A percentile compares a stretch with the other conserved stretches of the same genome.
phyloP scores from a whole-genome alignment of 1,140 invertebrate species.

The Pogonus chalceus region DNA sequence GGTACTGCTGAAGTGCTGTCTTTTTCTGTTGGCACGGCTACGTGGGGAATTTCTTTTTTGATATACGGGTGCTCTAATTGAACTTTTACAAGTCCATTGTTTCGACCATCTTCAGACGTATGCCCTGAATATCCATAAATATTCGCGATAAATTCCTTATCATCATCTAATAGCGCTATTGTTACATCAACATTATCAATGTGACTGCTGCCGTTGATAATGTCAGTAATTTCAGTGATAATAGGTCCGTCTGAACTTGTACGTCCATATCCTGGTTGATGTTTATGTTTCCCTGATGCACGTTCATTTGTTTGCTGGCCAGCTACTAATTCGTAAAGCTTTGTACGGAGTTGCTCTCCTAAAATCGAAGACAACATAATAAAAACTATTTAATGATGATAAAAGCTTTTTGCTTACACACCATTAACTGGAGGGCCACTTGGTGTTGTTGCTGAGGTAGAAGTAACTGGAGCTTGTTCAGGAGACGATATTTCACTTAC shows the following conservation, averaged over 20 bases:
- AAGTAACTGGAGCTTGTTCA: not conserved
- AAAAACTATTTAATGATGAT: no score
- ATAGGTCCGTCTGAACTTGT: not conserved
- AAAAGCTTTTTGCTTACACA: no score
- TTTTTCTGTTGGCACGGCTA: constrained; percentile 18
- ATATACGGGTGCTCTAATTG: constrained; percentile 37
- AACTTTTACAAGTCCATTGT: constrained; percentile 14
- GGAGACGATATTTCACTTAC: not conserved
- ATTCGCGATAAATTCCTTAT: not conserved
- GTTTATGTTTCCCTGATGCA: not conserved
- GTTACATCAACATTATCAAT: not conserved
- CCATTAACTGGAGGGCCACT: not conserved
- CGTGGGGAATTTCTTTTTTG: constrained; percentile 35
- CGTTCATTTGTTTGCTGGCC: constrained; percentile 19
- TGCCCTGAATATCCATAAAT: constrained; percentile 7
- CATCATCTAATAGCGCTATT: not conserved
- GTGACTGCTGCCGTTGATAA: not conserved
- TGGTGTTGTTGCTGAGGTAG: not conserved
- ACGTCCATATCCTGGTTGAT: not conserved
- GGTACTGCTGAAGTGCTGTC: constrained; percentile 31
- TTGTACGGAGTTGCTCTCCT: constrained; percentile 48
- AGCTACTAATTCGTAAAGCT: constrained; percentile 44
- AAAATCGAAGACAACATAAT: constrained; percentile 43
- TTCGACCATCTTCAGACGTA: not conserved
- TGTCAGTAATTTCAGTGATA: not conserved